Percentiles rank a stretch among this genome's conserved stretches.
These are phyloP conservation scores for Seriola quinqueradiata DNA, from an alignment of 2,113 vertebrate genomes.

Conservation along the genomic window DNA sequence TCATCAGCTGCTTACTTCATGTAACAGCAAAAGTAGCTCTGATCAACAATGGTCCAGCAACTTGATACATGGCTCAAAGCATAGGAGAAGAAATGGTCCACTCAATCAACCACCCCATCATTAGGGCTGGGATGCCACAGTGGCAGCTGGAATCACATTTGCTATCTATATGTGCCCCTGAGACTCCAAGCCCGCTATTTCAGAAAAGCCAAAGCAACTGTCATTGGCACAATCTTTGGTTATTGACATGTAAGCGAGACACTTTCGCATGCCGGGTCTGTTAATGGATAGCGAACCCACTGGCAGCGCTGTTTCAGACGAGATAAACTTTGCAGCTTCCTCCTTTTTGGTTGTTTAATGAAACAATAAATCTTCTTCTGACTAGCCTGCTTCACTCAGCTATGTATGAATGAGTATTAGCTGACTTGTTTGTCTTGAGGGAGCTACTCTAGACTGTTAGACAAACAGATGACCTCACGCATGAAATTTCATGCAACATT, in stretches of 20 bases:
- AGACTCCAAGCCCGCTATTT: conserved; percentile 57
- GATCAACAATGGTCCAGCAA: conserved; percentile 82
- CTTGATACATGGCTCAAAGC: conserved; percentile 66
- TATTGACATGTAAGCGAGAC: conserved; percentile 61
- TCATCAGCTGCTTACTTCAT: conserved; percentile 83
- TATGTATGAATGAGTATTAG: background rate
- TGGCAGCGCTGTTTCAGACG: background rate
- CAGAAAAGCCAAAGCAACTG: conserved; percentile 75
- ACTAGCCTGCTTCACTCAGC: background rate
- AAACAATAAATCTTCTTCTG: background rate
- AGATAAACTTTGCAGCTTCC: conserved; percentile 46
- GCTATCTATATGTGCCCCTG: conserved; percentile 72
- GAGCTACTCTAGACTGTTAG: conserved; percentile 26
- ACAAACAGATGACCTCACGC: conserved; percentile 17
- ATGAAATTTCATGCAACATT: background rate
- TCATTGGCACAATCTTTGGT: conserved; percentile 46
- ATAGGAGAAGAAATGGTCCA: conserved; percentile 50
- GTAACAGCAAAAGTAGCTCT: conserved; percentile 70
- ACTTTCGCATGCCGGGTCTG: background rate
- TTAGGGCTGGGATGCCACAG: conserved; percentile 67
- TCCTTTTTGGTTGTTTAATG: background rate
- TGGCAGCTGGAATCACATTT: conserved; percentile 82
- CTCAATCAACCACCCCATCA: conserved; percentile 74
- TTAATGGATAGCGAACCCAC: conserved; percentile 42
- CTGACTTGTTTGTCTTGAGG: conserved; percentile 13